Conservation (phyloP, 2,113 vertebrate species). For the Onychorhynchus coronatus region DNA sequence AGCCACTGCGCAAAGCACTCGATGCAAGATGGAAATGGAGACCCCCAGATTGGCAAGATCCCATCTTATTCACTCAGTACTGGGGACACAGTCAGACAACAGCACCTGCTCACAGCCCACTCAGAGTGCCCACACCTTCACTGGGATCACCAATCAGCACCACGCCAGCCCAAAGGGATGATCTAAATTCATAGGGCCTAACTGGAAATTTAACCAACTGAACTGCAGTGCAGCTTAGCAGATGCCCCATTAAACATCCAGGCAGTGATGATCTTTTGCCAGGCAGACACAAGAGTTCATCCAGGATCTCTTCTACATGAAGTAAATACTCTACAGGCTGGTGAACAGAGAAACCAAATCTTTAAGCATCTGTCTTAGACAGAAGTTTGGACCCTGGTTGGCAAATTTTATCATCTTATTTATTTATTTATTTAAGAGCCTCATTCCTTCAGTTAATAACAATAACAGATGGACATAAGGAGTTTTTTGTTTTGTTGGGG, state of each 20-base stretch:
- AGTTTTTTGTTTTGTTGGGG: neutral
- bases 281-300: neutral
- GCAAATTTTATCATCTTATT: neutral
- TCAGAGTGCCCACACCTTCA: accelerated
- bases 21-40: accelerated
- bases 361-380: neutral
- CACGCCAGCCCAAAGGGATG: neutral
- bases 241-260: neutral
- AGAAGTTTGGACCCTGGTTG: neutral
- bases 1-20: neutral
- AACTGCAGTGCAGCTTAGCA: neutral
- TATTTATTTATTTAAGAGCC: neutral
- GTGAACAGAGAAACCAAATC: neutral
- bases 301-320: neutral
- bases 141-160: accelerated
- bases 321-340: neutral
- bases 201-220: neutral
- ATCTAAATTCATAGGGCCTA: neutral
- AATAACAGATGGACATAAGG: neutral
- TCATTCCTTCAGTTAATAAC: neutral
- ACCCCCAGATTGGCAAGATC: accelerated
- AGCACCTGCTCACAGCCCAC: neutral
- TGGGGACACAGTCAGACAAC: accelerated
- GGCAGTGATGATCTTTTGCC: neutral
- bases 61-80: accelerated